A percentile compares a stretch with the other conserved stretches of the same genome.
Evolutionary conservation across 2,888 invertebrate species (phyloP).

Genomic region (Gerris lacustris): DNA sequence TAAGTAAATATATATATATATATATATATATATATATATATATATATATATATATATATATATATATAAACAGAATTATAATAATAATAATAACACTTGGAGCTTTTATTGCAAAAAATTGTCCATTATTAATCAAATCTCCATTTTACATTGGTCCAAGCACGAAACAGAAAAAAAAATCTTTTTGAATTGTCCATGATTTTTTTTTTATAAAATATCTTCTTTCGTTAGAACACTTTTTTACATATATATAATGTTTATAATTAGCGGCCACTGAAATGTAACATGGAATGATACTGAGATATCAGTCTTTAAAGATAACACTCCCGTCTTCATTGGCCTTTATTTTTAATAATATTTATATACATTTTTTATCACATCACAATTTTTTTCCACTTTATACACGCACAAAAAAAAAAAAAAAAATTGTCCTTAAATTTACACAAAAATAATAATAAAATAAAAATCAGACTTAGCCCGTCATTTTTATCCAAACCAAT

Average conservation of each 20-base stretch:
- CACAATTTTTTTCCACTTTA: conserved; percentile 14
- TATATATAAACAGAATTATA: no score
- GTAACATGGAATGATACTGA: neutral
- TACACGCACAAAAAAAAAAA: conserved; percentile 10
- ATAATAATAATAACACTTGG: no score
- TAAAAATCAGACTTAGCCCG: neutral
- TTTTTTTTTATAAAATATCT: no score
- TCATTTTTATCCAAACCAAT: neutral
- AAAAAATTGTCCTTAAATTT: neutral
- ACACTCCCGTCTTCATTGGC: conserved; percentile 15
- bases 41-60: no score
- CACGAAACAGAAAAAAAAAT: neutral
- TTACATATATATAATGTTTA: neutral
- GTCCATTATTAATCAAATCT: no score
- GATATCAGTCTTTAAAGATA: conserved; percentile 1
- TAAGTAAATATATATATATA: no score
- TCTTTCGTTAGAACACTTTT: no score
- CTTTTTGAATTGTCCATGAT: no score
- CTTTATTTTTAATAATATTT: conserved; percentile 19
- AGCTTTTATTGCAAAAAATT: no score
- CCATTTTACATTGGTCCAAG: no score
- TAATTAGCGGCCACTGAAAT: neutral
- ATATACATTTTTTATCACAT: conserved; percentile 12
- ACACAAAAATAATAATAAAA: conserved; percentile 14
- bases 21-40: no score